Conservation (phyloP, 2,113 vertebrate genomes). For the Scopus umbretta region DNA sequence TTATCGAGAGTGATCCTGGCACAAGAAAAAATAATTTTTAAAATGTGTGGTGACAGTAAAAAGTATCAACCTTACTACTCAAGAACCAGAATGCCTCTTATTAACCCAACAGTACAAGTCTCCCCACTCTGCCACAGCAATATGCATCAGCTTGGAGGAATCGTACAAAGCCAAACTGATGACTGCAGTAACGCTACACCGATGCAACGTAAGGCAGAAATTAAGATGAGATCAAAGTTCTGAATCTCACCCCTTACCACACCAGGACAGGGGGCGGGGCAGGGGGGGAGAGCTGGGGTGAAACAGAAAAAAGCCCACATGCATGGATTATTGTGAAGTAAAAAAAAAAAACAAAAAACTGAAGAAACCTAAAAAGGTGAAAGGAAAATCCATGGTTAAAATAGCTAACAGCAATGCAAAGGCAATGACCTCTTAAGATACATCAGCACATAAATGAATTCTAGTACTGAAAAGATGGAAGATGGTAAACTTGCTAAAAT, state of each 20-base stretch:
- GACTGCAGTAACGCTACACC: background rate
- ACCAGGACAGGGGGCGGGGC: too few species aligned
- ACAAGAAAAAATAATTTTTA: background rate
- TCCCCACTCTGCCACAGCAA: background rate
- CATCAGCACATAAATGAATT: background rate
- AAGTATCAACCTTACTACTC: background rate
- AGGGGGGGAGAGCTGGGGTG: background rate
- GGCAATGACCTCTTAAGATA: background rate
- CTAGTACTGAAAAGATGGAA: background rate
- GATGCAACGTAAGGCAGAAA: background rate
- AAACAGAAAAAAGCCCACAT: background rate
- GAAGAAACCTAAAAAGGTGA: background rate
- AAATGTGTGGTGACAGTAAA: background rate
- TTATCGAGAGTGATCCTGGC: background rate
- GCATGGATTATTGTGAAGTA: background rate
- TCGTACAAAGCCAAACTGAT: background rate
- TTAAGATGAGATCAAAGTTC: background rate
- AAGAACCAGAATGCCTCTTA: background rate
- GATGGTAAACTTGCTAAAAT: background rate
- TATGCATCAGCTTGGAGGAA: background rate
- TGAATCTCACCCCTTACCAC: background rate
- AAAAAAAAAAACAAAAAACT: background rate
- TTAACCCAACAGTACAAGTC: background rate
- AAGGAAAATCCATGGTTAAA: background rate
- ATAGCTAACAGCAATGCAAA: background rate